Evolutionary conservation across 2,888 invertebrate genomes (phyloP).

Genomic region (Athalia rosae): DNA sequence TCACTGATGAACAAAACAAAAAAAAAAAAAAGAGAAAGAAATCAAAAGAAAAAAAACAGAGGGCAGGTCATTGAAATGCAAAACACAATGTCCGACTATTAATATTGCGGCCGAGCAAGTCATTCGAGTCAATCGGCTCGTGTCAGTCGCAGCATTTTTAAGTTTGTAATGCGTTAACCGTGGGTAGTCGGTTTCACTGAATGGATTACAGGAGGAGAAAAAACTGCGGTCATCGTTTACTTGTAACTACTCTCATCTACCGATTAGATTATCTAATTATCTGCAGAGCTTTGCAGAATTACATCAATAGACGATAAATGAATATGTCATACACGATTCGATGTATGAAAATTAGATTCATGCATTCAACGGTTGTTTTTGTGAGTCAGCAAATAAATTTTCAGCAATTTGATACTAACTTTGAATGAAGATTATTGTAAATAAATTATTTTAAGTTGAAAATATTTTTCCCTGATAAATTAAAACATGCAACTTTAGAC

Average conservation of each 20-base stretch:
- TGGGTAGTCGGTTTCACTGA: not conserved
- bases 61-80: constrained; percentile 40
- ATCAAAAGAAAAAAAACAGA: constrained; percentile 4
- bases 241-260: not conserved
- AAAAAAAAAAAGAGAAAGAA: not conserved
- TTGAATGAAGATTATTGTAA: no score
- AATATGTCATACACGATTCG: no score
- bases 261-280: not conserved
- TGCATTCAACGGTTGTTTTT: no score
- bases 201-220: not conserved
- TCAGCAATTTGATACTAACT: no score
- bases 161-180: not conserved
- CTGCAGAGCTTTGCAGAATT: no score
- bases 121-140: constrained; percentile 28
- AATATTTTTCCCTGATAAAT: no score
- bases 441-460: no score
- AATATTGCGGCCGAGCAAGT: constrained; percentile 39
- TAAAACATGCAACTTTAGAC: no score
- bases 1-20: not conserved
- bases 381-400: no score
- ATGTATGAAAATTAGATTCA: no score
- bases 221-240: not conserved
- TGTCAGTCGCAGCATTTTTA: not conserved
- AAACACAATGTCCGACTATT: constrained; percentile 26
- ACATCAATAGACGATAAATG: no score